Conservation (phyloP, 1,140 invertebrate species). For the Ceratosolen fusciceps region DNA sequence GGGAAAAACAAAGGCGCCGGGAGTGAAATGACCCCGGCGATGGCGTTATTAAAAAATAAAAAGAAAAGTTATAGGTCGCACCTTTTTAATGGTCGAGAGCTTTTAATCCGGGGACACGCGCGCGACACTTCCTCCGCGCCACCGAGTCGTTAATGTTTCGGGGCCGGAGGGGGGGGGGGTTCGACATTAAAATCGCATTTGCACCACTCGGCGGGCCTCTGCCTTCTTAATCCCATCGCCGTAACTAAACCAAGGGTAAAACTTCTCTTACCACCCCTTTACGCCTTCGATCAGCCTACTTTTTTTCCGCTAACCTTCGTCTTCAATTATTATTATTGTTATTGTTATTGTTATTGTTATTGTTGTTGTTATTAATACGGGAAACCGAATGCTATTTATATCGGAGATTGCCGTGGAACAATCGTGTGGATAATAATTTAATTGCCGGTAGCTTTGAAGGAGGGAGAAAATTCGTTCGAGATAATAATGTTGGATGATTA, state of each 20-base stretch:
- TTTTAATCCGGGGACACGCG: slow-evolving; percentile 37
- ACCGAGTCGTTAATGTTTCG: slow-evolving; percentile 16
- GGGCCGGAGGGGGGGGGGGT: not conserved
- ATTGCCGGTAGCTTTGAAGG: no score
- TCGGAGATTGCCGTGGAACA: no score
- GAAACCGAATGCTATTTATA: no score
- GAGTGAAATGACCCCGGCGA: slow-evolving; percentile 24
- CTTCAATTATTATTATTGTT: not conserved
- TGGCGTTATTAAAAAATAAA: slow-evolving; percentile 52
- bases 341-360: not conserved
- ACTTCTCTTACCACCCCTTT: no score
- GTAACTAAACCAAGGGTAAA: not conserved
- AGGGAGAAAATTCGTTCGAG: no score
- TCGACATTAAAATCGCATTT: slow-evolving; percentile 61
- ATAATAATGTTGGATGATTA: no score
- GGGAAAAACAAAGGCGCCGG: slow-evolving; percentile 34
- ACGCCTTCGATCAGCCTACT: no score
- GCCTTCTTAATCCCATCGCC: not conserved
- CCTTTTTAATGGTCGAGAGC: slow-evolving; percentile 32
- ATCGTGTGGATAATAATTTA: no score
- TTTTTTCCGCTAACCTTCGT: not conserved
- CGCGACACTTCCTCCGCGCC: not conserved
- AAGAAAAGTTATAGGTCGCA: slow-evolving; percentile 46
- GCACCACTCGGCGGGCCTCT: slow-evolving; percentile 28
- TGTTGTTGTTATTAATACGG: no score